phyloP scores from a whole-genome alignment of 2,113 vertebrate species.

The Phrynosoma blainvillii region DNA sequence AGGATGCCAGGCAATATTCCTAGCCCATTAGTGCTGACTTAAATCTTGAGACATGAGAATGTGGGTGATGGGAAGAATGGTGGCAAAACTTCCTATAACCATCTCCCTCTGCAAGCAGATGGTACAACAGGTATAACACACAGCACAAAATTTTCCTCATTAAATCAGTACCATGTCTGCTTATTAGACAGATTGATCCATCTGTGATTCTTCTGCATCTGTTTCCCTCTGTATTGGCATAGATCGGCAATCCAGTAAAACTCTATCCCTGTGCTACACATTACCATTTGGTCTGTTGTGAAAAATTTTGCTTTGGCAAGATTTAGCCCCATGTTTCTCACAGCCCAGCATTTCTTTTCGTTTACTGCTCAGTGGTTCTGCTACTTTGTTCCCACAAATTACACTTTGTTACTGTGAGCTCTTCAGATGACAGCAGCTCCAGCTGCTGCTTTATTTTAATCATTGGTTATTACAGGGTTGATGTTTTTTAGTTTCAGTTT shows the following conservation, averaged over 20 bases:
- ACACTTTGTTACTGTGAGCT: not conserved
- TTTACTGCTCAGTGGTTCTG: not conserved
- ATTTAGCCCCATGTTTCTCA: not conserved
- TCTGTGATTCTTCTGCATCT: not conserved
- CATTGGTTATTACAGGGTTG: conserved; percentile 8
- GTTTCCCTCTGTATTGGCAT: not conserved
- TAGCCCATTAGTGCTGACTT: no score
- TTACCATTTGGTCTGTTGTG: not conserved
- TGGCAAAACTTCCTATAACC: not conserved
- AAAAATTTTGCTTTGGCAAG: conserved; percentile 7
- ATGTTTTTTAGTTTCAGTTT: not conserved
- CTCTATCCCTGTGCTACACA: not conserved
- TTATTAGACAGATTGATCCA: no score
- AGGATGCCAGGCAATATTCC: no score
- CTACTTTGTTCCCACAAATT: conserved; percentile 21
- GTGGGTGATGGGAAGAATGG: not conserved
- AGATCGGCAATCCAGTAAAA: not conserved
- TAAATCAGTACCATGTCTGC: not conserved
- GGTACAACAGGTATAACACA: not conserved
- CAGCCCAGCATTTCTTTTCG: not conserved
- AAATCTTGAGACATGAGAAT: not conserved
- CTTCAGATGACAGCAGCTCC: conserved; percentile 7
- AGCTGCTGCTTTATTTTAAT: conserved; percentile 34
- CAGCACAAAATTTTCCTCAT: not conserved
- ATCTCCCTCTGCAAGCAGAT: not conserved